These are phyloP conservation scores for Amyelois transitella DNA, from an alignment of 1,140 invertebrate genomes.

Conservation along the genomic window DNA sequence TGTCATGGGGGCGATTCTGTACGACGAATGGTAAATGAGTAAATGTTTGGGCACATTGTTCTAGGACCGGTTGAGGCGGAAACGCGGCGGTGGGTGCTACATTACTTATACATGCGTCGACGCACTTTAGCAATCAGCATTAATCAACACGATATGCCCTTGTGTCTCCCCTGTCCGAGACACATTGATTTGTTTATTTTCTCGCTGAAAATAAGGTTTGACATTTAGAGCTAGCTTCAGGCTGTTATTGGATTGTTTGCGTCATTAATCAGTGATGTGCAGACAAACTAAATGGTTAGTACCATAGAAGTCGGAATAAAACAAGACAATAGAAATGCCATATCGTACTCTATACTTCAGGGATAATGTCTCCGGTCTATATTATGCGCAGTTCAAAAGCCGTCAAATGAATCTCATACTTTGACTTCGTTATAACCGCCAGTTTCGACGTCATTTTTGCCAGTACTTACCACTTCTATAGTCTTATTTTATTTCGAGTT, in stretches of 20 bases:
- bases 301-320: too few relatives aligned
- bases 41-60: constrained; percentile 66
- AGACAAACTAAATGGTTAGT: constrained; percentile 47
- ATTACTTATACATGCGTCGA: constrained; percentile 70
- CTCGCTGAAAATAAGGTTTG: constrained; percentile 58
- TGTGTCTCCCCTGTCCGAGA: constrained; percentile 39
- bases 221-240: constrained; percentile 34
- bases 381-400: too few relatives aligned
- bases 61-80: constrained; percentile 61
- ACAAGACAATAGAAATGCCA: too few relatives aligned
- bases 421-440: too few relatives aligned
- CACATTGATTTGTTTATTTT: constrained; percentile 66
- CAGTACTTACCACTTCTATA: too few relatives aligned
- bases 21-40: constrained; percentile 43
- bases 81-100: constrained; percentile 50
- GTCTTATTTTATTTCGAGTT: too few relatives aligned
- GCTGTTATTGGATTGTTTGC: constrained; percentile 35
- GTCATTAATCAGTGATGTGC: constrained; percentile 42
- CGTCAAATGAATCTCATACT: too few relatives aligned
- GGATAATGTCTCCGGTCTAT: too few relatives aligned
- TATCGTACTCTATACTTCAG: too few relatives aligned
- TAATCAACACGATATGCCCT: constrained; percentile 63
- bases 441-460: too few relatives aligned
- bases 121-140: constrained; percentile 71
- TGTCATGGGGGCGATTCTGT: constrained; percentile 32